These are phyloP conservation scores for Scaptodrosophila lebanonensis DNA, from an alignment of 1,140 invertebrate species.

Conservation along the genomic window DNA sequence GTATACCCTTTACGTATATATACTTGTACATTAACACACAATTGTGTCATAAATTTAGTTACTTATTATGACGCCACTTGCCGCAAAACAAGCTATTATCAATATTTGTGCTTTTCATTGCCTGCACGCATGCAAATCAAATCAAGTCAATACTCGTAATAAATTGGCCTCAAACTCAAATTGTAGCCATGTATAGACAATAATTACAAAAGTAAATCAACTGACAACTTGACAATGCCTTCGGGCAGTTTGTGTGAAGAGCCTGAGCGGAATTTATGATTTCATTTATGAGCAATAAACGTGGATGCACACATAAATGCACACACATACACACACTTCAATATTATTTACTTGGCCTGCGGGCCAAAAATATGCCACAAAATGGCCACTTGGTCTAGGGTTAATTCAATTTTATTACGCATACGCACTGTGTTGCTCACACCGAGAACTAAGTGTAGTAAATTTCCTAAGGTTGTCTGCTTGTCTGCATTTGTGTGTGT, in stretches of 20 bases:
- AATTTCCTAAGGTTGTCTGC: constrained; percentile 11
- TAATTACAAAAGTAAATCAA: constrained; percentile 43
- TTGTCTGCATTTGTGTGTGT: background rate
- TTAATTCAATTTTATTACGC: constrained; percentile 68
- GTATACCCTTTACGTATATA: too few relatives aligned
- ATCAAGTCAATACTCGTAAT: constrained; percentile 31
- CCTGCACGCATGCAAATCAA: constrained; percentile 21
- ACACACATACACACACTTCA: background rate
- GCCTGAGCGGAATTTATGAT: constrained; percentile 47
- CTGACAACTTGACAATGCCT: constrained; percentile 24
- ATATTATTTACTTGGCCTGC: constrained; percentile 33
- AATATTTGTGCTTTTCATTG: constrained; percentile 29
- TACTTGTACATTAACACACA: background rate
- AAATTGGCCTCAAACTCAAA: constrained; percentile 35
- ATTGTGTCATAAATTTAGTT: constrained; percentile 37
- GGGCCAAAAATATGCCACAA: constrained; percentile 41
- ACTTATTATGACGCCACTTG: constrained; percentile 38
- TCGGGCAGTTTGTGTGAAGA: constrained; percentile 29
- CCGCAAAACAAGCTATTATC: constrained; percentile 32
- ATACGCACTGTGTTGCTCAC: constrained; percentile 43
- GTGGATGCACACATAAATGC: background rate
- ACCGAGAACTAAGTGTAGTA: constrained; percentile 41
- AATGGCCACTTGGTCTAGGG: constrained; percentile 31
- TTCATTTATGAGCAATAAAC: constrained; percentile 55
- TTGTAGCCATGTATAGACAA: constrained; percentile 35